Evolutionary conservation across 2,797 vertebrate genomes (phyloP).

Genomic region (Taeniopygia guttata): DNA sequence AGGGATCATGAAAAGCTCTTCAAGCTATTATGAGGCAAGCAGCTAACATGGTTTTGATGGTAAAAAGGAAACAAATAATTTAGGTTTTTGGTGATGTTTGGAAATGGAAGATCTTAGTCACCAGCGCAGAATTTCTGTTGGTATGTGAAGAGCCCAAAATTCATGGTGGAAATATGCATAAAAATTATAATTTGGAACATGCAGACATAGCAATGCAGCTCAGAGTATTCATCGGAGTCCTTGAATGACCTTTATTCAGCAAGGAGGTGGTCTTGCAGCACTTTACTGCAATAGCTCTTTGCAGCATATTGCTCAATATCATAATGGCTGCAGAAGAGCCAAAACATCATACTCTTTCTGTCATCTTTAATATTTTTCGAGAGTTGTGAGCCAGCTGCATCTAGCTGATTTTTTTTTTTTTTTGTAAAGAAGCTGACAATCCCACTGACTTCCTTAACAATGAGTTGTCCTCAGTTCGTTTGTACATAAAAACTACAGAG

Average conservation of each 20-base stretch:
- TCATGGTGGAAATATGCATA: neutral
- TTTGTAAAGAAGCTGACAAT: neutral
- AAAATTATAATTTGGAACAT: neutral
- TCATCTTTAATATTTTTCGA: constrained; percentile 35
- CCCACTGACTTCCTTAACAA: constrained; percentile 38
- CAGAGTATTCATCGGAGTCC: neutral
- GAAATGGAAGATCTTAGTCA: neutral
- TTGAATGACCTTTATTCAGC: neutral
- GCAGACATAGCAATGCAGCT: neutral
- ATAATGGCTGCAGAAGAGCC: constrained; percentile 12
- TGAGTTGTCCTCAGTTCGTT: constrained; percentile 71
- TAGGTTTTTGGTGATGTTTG: neutral
- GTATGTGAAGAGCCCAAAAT: neutral
- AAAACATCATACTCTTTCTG: constrained; percentile 11
- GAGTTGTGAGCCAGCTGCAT: constrained; percentile 20
- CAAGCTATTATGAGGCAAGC: neutral
- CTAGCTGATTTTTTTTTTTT: neutral
- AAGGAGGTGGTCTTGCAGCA: constrained; percentile 14
- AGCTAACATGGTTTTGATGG: neutral
- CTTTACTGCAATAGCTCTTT: constrained; percentile 9
- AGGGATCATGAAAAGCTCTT: neutral
- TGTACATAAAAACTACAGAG: constrained; percentile 71
- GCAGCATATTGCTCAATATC: constrained; percentile 25
- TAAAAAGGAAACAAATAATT: neutral
- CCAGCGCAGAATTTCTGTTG: neutral